Base-by-base conservation (phyloP, 2,113 vertebrate species). In the Tiliqua scincoides region DNA sequence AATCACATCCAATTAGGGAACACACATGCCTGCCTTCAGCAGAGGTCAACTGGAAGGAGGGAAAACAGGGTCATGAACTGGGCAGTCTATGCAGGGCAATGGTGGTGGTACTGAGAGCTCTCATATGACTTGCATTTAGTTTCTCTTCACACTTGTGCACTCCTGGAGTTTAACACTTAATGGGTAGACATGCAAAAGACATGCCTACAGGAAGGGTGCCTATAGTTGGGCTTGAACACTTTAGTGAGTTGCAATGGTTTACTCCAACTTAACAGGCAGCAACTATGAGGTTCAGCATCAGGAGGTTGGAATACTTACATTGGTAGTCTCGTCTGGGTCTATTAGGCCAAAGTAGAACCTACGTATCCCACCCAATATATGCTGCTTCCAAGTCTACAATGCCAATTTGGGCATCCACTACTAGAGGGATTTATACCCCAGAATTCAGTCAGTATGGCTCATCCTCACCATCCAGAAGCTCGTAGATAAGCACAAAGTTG, bases 401-500 rank as follows among this genome's bases (percentile, higher is more conserved):
- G 8, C 2, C 10, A 7, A 3, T 18, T 25, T 9, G 20, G 32
- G 32, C 14, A 52, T 8, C 48, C 1, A 9, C 8, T 37, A 35
- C 14, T 62, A 84, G 82, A 18, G 18, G 25, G 0, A 2, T 0
- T 48, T 48, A 48, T 48, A 48, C n/a, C 37, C 4, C 6, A 11
- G 4, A 0, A 86, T 17, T 2, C 48, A 30, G 5, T 11, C 59
- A 74, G 23, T 85, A 86, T 12, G 8, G 61, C 90, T 86, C 70
- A 12, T 2, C 62, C 96, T 96, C 94, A 99, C 99, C 99, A 57
- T 99, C 99, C 93, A 99, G 96, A 61, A 99, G 97, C 95, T 99
- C 99, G 15, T 99, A 99, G 95, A 99, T 99, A 90, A 99, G 97
- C 93, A 99, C 99, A 27, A 99, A 99, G 97, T 99, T 99, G 97